Conservation (phyloP, 2,113 vertebrate genomes). For the Ursus arctos region DNA sequence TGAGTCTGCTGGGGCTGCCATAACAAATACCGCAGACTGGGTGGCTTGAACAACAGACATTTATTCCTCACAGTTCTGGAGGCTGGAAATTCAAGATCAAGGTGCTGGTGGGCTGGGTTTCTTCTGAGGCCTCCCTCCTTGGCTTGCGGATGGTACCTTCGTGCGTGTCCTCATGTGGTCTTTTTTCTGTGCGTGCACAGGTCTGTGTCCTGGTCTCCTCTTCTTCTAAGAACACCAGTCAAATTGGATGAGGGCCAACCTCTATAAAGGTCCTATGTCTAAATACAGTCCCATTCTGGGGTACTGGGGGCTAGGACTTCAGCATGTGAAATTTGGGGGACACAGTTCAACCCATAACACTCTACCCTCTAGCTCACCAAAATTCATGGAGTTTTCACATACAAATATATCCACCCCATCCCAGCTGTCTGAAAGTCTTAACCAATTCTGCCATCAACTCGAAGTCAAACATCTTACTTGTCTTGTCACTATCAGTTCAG, state of each 20-base stretch:
- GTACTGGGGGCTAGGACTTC: background rate
- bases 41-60: background rate
- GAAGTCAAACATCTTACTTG: background rate
- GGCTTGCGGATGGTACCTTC: background rate
- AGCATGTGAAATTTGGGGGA: background rate
- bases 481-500: background rate
- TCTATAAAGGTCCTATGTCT: background rate
- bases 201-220: background rate
- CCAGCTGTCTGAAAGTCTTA: background rate
- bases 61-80: background rate
- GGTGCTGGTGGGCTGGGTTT: background rate
- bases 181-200: background rate
- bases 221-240: background rate
- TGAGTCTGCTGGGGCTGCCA: background rate
- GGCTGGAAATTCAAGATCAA: background rate
- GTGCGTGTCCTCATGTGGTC: background rate
- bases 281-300: background rate
- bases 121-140: background rate
- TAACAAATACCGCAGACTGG: background rate
- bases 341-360: background rate
- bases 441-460: background rate
- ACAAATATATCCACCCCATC: background rate
- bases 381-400: background rate
- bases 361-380: background rate
- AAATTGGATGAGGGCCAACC: background rate